Evolutionary conservation across 2,113 vertebrate species (phyloP), one percentile per base, ranked within the genome.

Genomic region (Thalassoma bifasciatum): DNA sequence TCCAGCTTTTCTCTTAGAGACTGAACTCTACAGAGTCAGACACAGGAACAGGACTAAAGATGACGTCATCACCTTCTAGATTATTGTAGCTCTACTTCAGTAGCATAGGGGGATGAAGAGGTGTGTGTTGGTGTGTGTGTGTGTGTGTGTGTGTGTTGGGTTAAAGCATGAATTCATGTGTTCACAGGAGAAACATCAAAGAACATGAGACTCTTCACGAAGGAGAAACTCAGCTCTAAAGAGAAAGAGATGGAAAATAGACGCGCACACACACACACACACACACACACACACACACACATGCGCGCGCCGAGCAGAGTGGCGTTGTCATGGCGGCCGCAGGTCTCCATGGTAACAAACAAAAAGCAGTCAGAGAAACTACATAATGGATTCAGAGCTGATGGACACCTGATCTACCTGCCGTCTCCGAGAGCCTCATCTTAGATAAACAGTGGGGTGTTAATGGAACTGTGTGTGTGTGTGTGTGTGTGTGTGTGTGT

Each of bases 291-390:
- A 58, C 70, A 46, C 58, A 51, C 19, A 42, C 3, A 30, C 30
- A 30, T 6, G 30, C 3, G 6, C 30, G 6, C 30, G 6, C 30
- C 4, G 0, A 2, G n/a, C 30, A 53, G 19, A 66, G n/a, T 2
- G 11, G 38, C 50, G 82, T 75, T 85, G 79, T 75, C 72, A 77
- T 82, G 77, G 74, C 2, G 50, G 63, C 75, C 53, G 49, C 72
- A 50, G 30, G 59, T 83, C 50, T 75, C 86, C 67, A 83, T 75
- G 63, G 80, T 46, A 78, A 83, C 86, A 57, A 58, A 46, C 59
- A 59, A 47, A 79, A 79, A 51, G 49, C 63, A 46, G 46, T 40
- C 52, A 68, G 58, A 64, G 52, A 65, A 75, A 67, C 44, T 66
- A 44, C 49, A 47, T 79, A 46, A 69, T 79, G 74, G 71, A 63